phyloP scores from a whole-genome alignment of 2,113 vertebrate genomes.

The Phyllostomus discolor region DNA sequence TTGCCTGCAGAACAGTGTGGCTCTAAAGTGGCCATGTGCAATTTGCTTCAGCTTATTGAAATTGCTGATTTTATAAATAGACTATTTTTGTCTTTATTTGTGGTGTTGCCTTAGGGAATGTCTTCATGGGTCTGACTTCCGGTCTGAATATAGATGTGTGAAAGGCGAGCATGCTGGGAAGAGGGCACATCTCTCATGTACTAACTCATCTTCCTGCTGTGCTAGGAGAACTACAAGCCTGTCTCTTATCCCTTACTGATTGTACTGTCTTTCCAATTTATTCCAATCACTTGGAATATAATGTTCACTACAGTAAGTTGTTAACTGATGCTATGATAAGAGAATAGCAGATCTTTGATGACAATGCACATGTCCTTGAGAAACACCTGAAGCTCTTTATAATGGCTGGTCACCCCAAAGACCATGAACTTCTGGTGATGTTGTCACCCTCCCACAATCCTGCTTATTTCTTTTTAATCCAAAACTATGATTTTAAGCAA shows the following conservation, averaged over 20 bases:
- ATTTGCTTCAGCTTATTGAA: background rate
- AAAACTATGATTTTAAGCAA: background rate
- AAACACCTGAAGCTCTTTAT: rapidly evolving
- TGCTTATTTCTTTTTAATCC: background rate
- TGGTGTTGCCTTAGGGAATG: rapidly evolving
- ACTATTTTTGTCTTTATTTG: background rate
- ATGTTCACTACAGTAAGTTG: rapidly evolving
- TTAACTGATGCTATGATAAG: rapidly evolving
- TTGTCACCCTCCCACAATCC: rapidly evolving
- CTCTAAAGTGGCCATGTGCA: rapidly evolving
- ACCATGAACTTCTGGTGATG: rapidly evolving
- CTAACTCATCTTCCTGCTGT: rapidly evolving
- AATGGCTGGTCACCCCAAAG: background rate
- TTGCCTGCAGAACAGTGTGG: rapidly evolving
- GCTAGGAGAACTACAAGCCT: background rate
- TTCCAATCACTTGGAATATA: rapidly evolving
- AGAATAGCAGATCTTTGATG: background rate
- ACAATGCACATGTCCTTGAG: background rate
- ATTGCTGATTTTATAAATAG: background rate
- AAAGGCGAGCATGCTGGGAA: rapidly evolving
- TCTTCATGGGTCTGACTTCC: background rate
- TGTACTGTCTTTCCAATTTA: rapidly evolving
- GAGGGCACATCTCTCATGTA: rapidly evolving
- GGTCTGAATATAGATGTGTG: background rate
- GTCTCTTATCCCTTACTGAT: rapidly evolving